phyloP scores from a whole-genome alignment of 1,140 invertebrate genomes.

The Drosophila seguyi region DNA sequence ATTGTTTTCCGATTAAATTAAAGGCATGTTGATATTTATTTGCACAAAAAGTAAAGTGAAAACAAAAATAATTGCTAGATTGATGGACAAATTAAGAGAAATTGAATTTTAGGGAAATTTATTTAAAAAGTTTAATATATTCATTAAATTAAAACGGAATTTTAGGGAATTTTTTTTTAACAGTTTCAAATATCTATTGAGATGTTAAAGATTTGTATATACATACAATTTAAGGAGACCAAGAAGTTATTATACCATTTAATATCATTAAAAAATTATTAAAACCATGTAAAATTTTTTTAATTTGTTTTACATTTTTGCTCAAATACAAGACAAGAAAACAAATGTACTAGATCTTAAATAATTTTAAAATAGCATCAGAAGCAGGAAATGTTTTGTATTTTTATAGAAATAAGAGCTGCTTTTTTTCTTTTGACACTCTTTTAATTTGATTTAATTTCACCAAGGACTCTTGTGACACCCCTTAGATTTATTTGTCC shows the following conservation, averaged over 20 bases:
- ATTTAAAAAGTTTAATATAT: neutral
- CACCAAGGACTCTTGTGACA: neutral
- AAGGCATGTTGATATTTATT: constrained; percentile 1
- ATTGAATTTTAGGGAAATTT: neutral
- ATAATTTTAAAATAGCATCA: neutral
- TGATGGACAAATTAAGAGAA: neutral
- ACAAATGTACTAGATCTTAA: neutral
- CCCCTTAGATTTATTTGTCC: neutral
- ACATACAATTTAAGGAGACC: neutral
- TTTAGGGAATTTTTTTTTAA: too few relatives aligned
- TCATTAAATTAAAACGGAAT: too few relatives aligned
- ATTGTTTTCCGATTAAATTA: constrained; percentile 13
- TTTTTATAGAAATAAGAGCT: neutral
- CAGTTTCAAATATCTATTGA: too few relatives aligned
- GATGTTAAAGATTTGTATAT: neutral
- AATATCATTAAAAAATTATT: too few relatives aligned
- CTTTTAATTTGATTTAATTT: constrained; percentile 1
- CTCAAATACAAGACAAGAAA: neutral
- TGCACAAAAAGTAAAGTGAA: neutral
- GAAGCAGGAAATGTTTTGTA: neutral
- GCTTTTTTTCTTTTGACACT: too few relatives aligned
- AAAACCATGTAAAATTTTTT: too few relatives aligned
- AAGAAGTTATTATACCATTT: neutral
- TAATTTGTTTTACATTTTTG: neutral
- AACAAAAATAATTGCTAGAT: neutral